Evolutionary conservation across 2,888 invertebrate species (phyloP).

Genomic region (Candidula unifasciata): DNA sequence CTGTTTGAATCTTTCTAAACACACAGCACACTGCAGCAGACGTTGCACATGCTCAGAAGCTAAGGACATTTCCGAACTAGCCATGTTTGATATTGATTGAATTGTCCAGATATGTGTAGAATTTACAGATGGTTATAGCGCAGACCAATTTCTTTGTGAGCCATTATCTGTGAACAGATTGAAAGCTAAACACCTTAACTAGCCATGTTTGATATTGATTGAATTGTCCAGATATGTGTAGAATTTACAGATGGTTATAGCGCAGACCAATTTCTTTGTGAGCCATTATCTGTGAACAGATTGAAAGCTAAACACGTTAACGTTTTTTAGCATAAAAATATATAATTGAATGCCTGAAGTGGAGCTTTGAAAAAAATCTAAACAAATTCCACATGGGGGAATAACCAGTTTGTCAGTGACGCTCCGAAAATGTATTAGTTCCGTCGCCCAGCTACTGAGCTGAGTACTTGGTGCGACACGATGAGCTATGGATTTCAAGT

Average conservation of each 20-base stretch:
- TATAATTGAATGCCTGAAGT: neutral
- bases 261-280: neutral
- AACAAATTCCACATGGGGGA: too few species aligned
- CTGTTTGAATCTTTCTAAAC: conserved; percentile 96
- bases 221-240: neutral
- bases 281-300: neutral
- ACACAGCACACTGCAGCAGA: conserved; percentile 97
- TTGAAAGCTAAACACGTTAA: neutral
- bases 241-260: neutral
- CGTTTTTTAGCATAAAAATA: neutral
- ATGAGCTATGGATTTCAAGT: too few species aligned
- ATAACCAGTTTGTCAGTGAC: too few species aligned
- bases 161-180: too few species aligned
- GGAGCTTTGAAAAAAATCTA: too few species aligned
- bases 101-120: neutral
- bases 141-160: too few species aligned
- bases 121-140: neutral
- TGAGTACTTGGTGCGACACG: too few species aligned
- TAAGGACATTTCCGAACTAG: conserved; percentile 58
- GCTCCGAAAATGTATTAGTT: too few species aligned
- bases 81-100: conserved; percentile 13
- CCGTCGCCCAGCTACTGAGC: too few species aligned
- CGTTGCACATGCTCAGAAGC: conserved; percentile 83
- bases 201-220: conserved; percentile 17
- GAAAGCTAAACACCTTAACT: conserved; percentile 63